These are phyloP conservation scores for Drosophila sordidapex DNA, from an alignment of 2,888 invertebrate species.

Conservation along the genomic window DNA sequence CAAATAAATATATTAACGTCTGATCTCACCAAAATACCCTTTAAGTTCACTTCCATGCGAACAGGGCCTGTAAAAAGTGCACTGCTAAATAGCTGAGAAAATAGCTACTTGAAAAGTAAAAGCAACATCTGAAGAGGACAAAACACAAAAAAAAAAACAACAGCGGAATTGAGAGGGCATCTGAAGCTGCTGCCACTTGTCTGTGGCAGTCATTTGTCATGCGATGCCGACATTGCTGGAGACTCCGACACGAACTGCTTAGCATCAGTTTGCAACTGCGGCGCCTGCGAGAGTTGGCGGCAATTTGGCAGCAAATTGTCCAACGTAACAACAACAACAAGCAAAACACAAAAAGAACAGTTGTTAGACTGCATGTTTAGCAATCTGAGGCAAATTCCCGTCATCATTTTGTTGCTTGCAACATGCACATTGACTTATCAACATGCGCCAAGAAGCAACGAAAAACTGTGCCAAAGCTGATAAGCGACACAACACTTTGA, in stretches of 20 bases:
- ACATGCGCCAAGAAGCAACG: not conserved
- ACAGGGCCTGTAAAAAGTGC: not conserved
- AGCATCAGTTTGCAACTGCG: conserved; percentile 31
- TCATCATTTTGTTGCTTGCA: conserved; percentile 65
- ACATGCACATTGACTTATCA: conserved; percentile 59
- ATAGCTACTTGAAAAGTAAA: conserved; percentile 56
- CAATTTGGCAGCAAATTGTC: conserved; percentile 71
- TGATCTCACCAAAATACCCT: not conserved
- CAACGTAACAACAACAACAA: conserved; percentile 19
- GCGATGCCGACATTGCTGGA: conserved; percentile 57
- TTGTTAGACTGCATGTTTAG: conserved; percentile 61
- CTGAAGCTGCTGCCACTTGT: conserved; percentile 66
- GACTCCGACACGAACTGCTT: conserved; percentile 34
- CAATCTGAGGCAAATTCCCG: conserved; percentile 65
- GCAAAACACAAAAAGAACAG: conserved; percentile 32
- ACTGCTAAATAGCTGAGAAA: conserved; percentile 39
- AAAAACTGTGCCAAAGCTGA: conserved; percentile 61
- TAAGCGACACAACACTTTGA: conserved; percentile 34
- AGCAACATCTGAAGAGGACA: conserved; percentile 27
- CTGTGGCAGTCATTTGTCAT: conserved; percentile 66
- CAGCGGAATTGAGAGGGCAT: conserved; percentile 22
- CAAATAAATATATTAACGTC: not conserved
- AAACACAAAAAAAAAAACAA: conserved; percentile 3
- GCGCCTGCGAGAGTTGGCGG: conserved; percentile 70
- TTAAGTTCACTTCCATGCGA: accelerated